Conservation (phyloP, 2,888 invertebrate genomes). For the Eupithecia centaureata region DNA sequence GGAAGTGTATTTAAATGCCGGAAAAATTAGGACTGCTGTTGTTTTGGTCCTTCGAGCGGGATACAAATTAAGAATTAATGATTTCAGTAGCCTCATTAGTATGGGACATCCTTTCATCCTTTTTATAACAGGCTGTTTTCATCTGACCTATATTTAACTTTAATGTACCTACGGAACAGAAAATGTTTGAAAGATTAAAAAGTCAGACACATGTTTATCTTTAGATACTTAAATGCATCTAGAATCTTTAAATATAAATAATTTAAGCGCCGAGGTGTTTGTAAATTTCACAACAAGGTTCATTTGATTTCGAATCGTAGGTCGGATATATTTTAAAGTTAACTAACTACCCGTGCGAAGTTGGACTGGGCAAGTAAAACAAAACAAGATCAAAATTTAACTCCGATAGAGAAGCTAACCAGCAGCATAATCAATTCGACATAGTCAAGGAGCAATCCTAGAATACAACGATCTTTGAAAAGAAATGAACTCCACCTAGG, state of each 20-base stretch:
- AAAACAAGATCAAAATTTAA: not conserved
- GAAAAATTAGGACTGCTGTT: not conserved
- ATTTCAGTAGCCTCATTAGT: not conserved
- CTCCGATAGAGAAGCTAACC: not conserved
- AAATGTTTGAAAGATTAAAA: not conserved
- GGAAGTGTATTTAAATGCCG: not conserved
- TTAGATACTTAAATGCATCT: too few species aligned
- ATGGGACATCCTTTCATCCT: not conserved
- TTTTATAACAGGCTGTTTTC: not conserved
- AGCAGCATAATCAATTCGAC: not conserved
- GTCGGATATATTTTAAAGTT: too few species aligned
- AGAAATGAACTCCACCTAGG: not conserved
- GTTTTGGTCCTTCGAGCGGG: not conserved
- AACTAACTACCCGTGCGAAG: too few species aligned
- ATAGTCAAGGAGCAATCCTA: not conserved
- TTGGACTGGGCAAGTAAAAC: too few species aligned
- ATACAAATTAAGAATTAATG: slow-evolving; percentile 7
- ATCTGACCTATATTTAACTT: not conserved
- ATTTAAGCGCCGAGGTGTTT: too few species aligned
- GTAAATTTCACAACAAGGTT: too few species aligned
- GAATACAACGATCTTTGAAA: not conserved
- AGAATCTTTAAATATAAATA: too few species aligned
- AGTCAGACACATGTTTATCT: not conserved
- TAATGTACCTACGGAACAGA: not conserved
- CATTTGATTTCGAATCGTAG: too few species aligned